A percentile compares a stretch with the other conserved stretches of the same genome.
These are phyloP conservation scores for Ashinkailepas kermadecensis DNA, from an alignment of 2,888 invertebrate genomes.

Conservation along the genomic window DNA sequence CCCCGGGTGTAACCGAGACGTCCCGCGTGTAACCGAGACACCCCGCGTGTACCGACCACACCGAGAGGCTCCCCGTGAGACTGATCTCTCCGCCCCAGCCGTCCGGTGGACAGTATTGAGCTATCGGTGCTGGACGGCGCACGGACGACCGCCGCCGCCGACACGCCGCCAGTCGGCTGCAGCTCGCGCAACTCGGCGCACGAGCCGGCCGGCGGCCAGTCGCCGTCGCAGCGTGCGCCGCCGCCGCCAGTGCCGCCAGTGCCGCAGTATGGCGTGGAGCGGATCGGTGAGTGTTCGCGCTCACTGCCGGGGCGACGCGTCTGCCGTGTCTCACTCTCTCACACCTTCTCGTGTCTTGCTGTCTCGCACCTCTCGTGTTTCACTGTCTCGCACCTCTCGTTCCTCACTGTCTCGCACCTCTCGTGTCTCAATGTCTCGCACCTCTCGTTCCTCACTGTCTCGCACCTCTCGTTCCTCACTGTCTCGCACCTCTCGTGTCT, in stretches of 20 bases:
- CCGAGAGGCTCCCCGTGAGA: too few relatives aligned
- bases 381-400: too few relatives aligned
- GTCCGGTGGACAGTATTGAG: conserved; percentile 74
- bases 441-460: too few relatives aligned
- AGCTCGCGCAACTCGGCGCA: conserved; percentile 57
- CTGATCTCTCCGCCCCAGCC: conserved; percentile 39
- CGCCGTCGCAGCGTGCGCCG: conserved; percentile 16
- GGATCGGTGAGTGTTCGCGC: conserved; percentile 47
- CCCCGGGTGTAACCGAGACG: background rate
- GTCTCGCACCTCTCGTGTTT: too few relatives aligned
- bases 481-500: too few relatives aligned
- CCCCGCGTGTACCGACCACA: too few relatives aligned
- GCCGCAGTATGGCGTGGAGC: conserved; percentile 47
- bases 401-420: too few relatives aligned
- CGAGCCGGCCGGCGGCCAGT: conserved; percentile 45
- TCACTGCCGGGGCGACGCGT: too few relatives aligned
- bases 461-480: too few relatives aligned
- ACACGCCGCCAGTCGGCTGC: conserved; percentile 52
- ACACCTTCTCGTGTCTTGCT: too few relatives aligned
- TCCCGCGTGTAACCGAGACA: background rate
- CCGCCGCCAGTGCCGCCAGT: background rate
- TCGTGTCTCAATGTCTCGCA: too few relatives aligned
- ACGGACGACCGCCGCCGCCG: conserved; percentile 35
- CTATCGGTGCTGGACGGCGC: conserved; percentile 57
- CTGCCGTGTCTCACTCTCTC: too few relatives aligned